Conservation (phyloP, 2,113 vertebrate genomes). For the Felis chaus region DNA sequence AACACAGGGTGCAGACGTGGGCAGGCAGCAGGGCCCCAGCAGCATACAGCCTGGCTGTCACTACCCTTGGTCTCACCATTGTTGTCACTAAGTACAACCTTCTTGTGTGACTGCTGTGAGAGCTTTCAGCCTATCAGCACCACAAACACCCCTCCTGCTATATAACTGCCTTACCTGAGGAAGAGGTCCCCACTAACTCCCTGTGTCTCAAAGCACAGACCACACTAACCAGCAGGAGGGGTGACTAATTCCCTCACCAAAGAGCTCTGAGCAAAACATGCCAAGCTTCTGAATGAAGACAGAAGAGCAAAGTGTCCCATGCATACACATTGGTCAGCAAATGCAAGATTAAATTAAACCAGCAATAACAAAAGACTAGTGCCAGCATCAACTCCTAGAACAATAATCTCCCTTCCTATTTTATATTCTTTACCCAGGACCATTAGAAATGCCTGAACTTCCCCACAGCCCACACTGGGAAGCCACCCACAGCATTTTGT, state of each 20-base stretch:
- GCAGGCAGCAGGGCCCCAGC: neutral
- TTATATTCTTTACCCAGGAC: neutral
- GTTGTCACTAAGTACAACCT: neutral
- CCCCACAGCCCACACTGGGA: neutral
- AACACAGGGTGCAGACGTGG: neutral
- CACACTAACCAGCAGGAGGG: neutral
- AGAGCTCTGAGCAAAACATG: neutral
- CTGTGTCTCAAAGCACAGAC: neutral
- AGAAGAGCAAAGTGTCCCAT: neutral
- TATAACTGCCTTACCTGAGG: neutral
- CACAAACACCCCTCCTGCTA: neutral
- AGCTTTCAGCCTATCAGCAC: neutral
- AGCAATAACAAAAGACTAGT: neutral
- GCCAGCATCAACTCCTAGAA: neutral
- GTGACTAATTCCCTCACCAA: neutral
- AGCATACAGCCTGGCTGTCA: neutral
- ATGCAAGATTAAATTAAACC: neutral
- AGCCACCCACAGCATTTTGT: constrained; percentile 13
- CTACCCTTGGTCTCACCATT: neutral
- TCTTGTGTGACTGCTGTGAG: neutral
- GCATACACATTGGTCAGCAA: neutral
- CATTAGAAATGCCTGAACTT: neutral
- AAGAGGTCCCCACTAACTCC: neutral
- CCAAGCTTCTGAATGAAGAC: neutral
- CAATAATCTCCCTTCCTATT: neutral